Conservation (phyloP, 2,113 vertebrate genomes). For the Onychostoma macrolepis region DNA sequence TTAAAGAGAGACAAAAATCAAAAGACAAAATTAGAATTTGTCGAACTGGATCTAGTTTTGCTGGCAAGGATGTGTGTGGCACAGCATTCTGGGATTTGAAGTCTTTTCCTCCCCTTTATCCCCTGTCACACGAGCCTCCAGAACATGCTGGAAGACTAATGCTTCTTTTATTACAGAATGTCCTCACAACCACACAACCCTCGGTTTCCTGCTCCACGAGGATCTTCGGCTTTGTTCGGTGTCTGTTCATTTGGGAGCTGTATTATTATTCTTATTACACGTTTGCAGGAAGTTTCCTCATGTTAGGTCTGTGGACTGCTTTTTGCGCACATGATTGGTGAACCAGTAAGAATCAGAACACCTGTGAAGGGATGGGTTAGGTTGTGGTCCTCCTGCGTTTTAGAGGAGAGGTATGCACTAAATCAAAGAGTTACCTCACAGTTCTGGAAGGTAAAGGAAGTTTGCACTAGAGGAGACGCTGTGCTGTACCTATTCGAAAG, state of each 20-base stretch:
- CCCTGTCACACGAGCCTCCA: slow-evolving; percentile 26
- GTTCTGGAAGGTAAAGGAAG: not conserved
- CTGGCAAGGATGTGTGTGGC: slow-evolving; percentile 62
- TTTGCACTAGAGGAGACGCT: slow-evolving; percentile 6
- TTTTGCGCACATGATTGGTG: not conserved
- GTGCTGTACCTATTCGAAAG: not conserved
- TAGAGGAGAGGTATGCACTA: slow-evolving; percentile 8
- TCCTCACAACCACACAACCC: slow-evolving; percentile 1
- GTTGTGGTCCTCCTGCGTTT: not conserved
- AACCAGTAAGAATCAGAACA: too few relatives aligned
- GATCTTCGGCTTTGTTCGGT: not conserved
- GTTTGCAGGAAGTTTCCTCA: not conserved
- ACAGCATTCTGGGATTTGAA: slow-evolving; percentile 63
- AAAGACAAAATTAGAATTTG: slow-evolving; percentile 57
- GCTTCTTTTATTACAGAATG: slow-evolving; percentile 34
- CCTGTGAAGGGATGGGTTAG: not conserved
- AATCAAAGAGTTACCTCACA: not conserved
- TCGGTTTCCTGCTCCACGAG: not conserved
- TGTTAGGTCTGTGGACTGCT: not conserved
- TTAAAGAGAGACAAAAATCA: slow-evolving; percentile 21
- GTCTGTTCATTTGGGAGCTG: slow-evolving; percentile 15
- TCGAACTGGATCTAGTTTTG: slow-evolving; percentile 66
- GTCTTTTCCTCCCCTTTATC: slow-evolving; percentile 48
- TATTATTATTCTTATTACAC: slow-evolving; percentile 1
- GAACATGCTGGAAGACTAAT: slow-evolving; percentile 38